Conservation (phyloP, 35 echinoderm and acorn worm genomes). For the Acanthaster planci region DNA sequence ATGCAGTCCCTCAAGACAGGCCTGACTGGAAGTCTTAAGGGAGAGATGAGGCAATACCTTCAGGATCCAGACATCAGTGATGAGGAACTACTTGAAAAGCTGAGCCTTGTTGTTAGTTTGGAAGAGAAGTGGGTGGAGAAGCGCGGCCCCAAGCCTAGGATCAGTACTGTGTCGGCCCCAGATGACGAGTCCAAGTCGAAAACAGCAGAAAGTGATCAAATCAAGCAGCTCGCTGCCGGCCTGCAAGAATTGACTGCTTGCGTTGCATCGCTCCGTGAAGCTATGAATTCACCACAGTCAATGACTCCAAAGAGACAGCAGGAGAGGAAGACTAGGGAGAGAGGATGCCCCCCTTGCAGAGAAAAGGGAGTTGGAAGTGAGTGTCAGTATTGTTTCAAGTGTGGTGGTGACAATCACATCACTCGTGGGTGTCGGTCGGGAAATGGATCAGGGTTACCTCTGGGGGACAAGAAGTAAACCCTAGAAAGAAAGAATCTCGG, state of each 20-base stretch:
- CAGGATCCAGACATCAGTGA: constrained; percentile 30
- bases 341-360: constrained; percentile 33
- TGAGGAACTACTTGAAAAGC: constrained; percentile 47
- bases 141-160: not conserved
- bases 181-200: not conserved
- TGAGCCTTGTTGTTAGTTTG: constrained; percentile 17
- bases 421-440: constrained; percentile 22
- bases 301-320: not conserved
- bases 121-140: constrained; percentile 33
- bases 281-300: not conserved
- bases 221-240: not conserved
- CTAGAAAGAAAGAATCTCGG: not conserved
- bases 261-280: not conserved
- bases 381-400: constrained; percentile 57
- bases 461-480: constrained; percentile 38
- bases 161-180: not conserved
- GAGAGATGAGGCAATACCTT: constrained; percentile 1
- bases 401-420: constrained; percentile 43
- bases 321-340: constrained; percentile 3
- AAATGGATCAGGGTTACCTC: constrained; percentile 35
- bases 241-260: too few species aligned
- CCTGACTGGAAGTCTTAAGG: constrained; percentile 11
- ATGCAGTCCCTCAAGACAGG: constrained; percentile 43
- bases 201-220: not conserved
- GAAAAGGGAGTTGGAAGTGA: not conserved